Conservation (phyloP, 2,888 invertebrate genomes). For the Polydesmus complanatus region DNA sequence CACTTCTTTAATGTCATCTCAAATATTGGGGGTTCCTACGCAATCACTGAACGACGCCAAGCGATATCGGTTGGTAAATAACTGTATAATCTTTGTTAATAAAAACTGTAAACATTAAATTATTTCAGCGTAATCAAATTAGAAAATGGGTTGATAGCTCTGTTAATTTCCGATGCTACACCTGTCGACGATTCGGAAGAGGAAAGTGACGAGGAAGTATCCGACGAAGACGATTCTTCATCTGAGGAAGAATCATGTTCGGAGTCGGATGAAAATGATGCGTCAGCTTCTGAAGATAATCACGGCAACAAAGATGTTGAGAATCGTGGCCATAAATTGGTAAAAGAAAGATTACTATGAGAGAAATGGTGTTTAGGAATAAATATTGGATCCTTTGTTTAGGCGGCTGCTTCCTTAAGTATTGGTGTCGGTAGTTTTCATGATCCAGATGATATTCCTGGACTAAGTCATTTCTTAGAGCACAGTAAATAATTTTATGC, state of each 20-base stretch:
- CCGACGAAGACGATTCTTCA: too few relatives aligned
- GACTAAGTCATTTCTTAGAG: conserved; percentile 17
- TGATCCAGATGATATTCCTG: conserved; percentile 18
- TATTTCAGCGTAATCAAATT: conserved; percentile 14
- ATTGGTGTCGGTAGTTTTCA: conserved; percentile 18
- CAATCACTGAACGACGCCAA: conserved; percentile 14
- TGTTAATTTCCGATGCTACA: conserved; percentile 15
- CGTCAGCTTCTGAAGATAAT: not conserved
- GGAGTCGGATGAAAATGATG: conserved; percentile 14
- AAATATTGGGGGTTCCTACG: conserved; percentile 8
- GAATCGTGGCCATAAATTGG: too few relatives aligned
- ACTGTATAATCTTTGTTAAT: not conserved
- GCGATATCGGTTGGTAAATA: conserved; percentile 14
- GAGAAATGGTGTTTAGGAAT: not conserved
- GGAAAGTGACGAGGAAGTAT: not conserved
- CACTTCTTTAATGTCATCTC: too few relatives aligned
- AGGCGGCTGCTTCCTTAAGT: conserved; percentile 18
- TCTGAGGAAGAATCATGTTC: too few relatives aligned
- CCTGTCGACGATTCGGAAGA: not conserved
- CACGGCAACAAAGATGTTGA: conserved; percentile 8
- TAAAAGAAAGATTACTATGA: too few relatives aligned
- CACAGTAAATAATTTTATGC: too few relatives aligned
- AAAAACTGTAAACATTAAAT: not conserved
- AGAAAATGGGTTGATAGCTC: conserved; percentile 16
- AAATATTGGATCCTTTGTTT: not conserved